Evolutionary conservation across 2,113 vertebrate genomes (phyloP).

Genomic region (Gobiocypris rarus): DNA sequence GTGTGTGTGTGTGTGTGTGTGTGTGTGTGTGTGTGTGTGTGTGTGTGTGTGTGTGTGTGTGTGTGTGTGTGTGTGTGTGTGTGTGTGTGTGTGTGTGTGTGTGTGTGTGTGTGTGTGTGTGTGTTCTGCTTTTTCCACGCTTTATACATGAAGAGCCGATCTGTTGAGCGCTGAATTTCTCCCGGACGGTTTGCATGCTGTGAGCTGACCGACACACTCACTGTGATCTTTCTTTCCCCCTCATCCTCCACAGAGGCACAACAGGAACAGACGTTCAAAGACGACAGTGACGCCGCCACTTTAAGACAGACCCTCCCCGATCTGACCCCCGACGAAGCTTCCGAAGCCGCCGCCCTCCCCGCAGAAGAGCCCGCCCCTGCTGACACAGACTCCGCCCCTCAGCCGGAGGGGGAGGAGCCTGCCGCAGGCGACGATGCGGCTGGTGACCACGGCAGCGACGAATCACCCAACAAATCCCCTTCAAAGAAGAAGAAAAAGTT

Average conservation of each 20-base stretch:
- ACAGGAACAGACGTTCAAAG: conserved; percentile 80
- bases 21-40: too few relatives aligned
- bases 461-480: conserved; percentile 96
- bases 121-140: not conserved
- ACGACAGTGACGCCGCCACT: conserved; percentile 90
- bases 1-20: too few relatives aligned
- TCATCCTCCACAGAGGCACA: conserved; percentile 74
- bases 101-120: not conserved
- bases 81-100: not conserved
- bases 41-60: too few relatives aligned
- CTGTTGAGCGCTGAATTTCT: not conserved
- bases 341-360: conserved; percentile 83
- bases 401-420: conserved; percentile 71
- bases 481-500: conserved; percentile 99
- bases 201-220: conserved; percentile 22
- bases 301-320: conserved; percentile 94
- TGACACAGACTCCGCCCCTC: conserved; percentile 49
- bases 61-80: too few relatives aligned
- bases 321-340: conserved; percentile 91
- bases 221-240: not conserved
- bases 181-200: not conserved
- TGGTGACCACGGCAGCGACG: conserved; percentile 87
- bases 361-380: conserved; percentile 75
- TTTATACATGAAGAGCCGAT: not conserved
- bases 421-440: conserved; percentile 71